Evolutionary conservation across 2,797 vertebrate species (phyloP).

Genomic region (Xiphorhynchus erythropygius): DNA sequence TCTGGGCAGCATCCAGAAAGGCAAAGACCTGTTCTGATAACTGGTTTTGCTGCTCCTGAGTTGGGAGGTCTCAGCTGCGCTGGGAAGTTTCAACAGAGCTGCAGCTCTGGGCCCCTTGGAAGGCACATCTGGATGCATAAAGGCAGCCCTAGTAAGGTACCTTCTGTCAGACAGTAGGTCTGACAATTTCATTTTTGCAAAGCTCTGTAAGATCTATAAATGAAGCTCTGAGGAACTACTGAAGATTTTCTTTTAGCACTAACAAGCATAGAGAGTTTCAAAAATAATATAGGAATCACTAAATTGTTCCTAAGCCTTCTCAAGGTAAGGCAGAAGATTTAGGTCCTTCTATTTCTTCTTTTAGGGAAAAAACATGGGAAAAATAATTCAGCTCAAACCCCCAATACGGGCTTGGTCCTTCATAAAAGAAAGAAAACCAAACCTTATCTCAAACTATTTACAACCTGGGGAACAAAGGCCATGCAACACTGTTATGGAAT

Average conservation of each 20-base stretch:
- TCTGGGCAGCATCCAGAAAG: neutral
- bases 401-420: neutral
- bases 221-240: neutral
- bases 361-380: neutral
- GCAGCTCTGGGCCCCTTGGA: neutral
- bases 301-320: neutral
- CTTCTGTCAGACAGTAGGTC: neutral
- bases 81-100: neutral
- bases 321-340: neutral
- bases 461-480: neutral
- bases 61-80: neutral
- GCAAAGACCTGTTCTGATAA: neutral
- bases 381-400: neutral
- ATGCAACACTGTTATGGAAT: neutral
- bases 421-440: neutral
- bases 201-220: neutral
- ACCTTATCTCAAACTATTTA: neutral
- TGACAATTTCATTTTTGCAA: neutral
- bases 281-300: neutral
- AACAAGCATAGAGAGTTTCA: neutral
- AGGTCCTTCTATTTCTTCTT: neutral
- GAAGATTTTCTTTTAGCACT: neutral
- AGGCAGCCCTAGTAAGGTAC: rapidly evolving
- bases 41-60: neutral
- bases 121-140: neutral